Evolutionary conservation across 2,888 invertebrate species (phyloP).

Genomic region (Odiellus spinosus): DNA sequence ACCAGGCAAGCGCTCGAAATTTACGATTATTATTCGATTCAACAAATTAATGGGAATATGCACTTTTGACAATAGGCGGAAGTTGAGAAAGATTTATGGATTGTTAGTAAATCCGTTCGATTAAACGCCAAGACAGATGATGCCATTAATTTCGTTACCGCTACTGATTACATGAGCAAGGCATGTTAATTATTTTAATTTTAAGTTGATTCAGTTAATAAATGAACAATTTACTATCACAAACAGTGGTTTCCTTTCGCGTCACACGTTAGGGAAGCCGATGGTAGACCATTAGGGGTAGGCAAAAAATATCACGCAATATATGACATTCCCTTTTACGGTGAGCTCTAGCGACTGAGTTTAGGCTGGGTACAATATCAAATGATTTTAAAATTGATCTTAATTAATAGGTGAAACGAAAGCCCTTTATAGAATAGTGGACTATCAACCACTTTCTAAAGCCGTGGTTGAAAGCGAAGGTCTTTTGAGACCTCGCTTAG

Average conservation of each 20-base stretch:
- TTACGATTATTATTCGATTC: too few species aligned
- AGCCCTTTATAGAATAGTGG: constrained; percentile 12
- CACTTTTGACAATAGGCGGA: too few species aligned
- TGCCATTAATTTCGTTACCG: constrained; percentile 15
- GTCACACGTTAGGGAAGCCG: constrained; percentile 14
- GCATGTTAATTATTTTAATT: constrained; percentile 3
- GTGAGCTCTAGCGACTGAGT: constrained; percentile 3
- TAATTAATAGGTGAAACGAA: constrained; percentile 11
- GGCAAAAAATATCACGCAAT: constrained; percentile 16
- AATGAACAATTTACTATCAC: neutral
- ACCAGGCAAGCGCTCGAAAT: too few species aligned
- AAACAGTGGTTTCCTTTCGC: constrained; percentile 18
- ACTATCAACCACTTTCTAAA: constrained; percentile 10
- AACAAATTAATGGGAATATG: too few species aligned
- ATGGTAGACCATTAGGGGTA: constrained; percentile 12
- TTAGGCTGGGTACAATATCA: too few species aligned
- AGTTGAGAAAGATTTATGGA: constrained; percentile 14
- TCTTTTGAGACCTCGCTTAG: constrained; percentile 12
- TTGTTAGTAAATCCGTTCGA: constrained; percentile 8
- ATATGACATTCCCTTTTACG: constrained; percentile 17
- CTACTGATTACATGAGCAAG: constrained; percentile 16
- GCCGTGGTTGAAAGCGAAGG: constrained; percentile 14
- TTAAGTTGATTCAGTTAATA: neutral
- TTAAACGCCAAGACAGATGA: constrained; percentile 14
- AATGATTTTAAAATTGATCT: too few species aligned